Base-by-base conservation (phyloP, 2,113 vertebrate species). In the Cebus imitator region DNA sequence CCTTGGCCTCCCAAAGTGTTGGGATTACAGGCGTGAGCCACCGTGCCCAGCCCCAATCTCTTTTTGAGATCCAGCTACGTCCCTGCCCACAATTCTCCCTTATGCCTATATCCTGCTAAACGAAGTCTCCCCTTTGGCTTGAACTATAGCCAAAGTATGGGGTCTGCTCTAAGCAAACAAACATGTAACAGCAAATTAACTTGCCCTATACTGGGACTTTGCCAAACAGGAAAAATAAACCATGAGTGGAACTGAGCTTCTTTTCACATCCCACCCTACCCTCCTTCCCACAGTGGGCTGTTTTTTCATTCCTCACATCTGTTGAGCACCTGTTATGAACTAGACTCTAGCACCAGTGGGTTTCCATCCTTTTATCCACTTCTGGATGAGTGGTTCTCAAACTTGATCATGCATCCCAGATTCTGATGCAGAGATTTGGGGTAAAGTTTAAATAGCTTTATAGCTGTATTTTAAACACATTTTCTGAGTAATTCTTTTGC, bases 271-370 rank as follows among this genome's bases (percentile, higher is more conserved):
- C 50, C 81, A 23, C 37, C 35, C 43, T 64, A 66, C 30, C 30
- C 64, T 43, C 45, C 16, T 37, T 21, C 35, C 17, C 10, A 2
- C 37, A 30, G 40, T 21, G 52, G 21, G 12, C n/a, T 10, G 6
- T 30, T 20, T 17, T 8, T 40, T 61, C n/a, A 55, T 79, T 79
- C 58, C n/a, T 68, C 45, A n/a, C 30, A 21, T 30, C 23, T 21
- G 3, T 10, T 2, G 3, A 48, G 76, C 18, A 50, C 23, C 68
- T 37, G 6, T 17, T 66, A 8, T 0, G 61, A 12, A 55, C 64
- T 37, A 45, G 73, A 18, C 6, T 2, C 18, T 1, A 3, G 27
- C 0, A 10, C 72, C 10, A 12, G 14, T 0, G 35, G 40, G 11
- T n/a, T n/a, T 45, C 66, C 30, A 1, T 8, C 78, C n/a, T 32